Base-by-base conservation (phyloP, 2,797 vertebrate genomes). In the Limosa lapponica region DNA sequence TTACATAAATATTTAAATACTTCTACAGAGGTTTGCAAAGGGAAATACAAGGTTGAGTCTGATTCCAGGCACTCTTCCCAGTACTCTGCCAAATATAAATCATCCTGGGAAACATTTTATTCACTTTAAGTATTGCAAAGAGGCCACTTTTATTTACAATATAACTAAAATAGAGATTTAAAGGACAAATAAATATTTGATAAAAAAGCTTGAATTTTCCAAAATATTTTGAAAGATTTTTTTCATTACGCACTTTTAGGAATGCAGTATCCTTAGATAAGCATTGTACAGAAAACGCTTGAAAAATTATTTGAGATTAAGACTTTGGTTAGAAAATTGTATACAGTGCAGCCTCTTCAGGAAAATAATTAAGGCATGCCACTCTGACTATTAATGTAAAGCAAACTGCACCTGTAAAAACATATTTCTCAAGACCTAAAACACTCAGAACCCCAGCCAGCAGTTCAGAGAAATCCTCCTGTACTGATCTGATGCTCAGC, bases 1-100 rank as follows among this genome's bases (percentile, higher is more conserved):
- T 92, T 91, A 81, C 30, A 90, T 96, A 96, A 94, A 95, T 95
- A 96, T 93, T 94, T 93, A 84, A 95, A 83, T 90, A 84, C 75
- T 95, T 95, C 48, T 83, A 43, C 34, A 34, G 91, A 75, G 48
- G 7, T 93, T 84, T 95, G 49, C 75, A 82, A 43, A 39, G 72
- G 82, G 80, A 95, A 96, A 88, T 69, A 70, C 51, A 88, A 85
- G 39, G 72, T 44, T 88, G 36, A 37, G 61, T 83, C 70, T 81
- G 58, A 66, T 88, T 87, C 79, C 48, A 91, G 89, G 93, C 79
- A 79, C 46, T 84, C 73, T 90, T 96, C 84, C 83, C 69, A 93
- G 91, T 75, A 83, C 62, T 81, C 72, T 86, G 52, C 32, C 85
- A 90, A 95, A 86, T 72, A 86, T 86, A 92, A 96, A 90, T 93